Evolutionary conservation across 2,797 vertebrate species (phyloP), one percentile per base, ranked within the genome.

Genomic region (Hybognathus amarus): DNA sequence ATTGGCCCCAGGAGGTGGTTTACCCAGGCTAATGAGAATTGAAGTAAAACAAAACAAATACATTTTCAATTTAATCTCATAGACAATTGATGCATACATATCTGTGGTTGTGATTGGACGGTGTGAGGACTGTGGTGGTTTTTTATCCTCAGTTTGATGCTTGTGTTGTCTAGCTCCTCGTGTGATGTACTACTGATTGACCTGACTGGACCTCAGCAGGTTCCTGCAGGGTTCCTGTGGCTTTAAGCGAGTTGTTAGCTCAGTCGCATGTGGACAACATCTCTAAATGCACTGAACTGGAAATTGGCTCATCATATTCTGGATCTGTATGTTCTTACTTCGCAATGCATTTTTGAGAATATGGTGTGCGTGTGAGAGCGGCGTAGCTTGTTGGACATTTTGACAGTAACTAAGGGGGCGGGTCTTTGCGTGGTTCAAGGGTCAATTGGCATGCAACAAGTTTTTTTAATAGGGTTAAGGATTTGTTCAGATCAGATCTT

Each of bases 181-280:
- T 86, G 36, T 84, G 54, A 56, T 69, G 64, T 22, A 56, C 38
- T 77, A 20, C 45, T 27, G 74, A 84, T 79, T 87, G 78, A 86
- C 75, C 20, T 87, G 69, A 86, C 11, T 86, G 70, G 64, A 77
- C 67, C 54, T 66, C 61, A 59, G 42, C 36, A 85, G 80, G 76
- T 83, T 87, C 64, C 76, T 85, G 76, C 45, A 76, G 64, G 27
- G 64, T 82, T 74, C 74, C 73, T 87, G 79, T 63, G 4, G 38
- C 78, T 85, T 52, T 30, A 63, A 71, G 17, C 17, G 4, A 73
- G 70, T 81, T 77, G 50, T 54, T 22, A 36, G 76, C 15, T 27
- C 63, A 52, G 24, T 42, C 50, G 45, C 66, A 67, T 45, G 59
- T 52, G 63, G 30, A 33, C 30, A 33, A 3, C 30, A 64, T 82